Evolutionary conservation across 2,797 vertebrate genomes (phyloP), one percentile per base, ranked within the genome.

Genomic region (Lerista edwardsae): DNA sequence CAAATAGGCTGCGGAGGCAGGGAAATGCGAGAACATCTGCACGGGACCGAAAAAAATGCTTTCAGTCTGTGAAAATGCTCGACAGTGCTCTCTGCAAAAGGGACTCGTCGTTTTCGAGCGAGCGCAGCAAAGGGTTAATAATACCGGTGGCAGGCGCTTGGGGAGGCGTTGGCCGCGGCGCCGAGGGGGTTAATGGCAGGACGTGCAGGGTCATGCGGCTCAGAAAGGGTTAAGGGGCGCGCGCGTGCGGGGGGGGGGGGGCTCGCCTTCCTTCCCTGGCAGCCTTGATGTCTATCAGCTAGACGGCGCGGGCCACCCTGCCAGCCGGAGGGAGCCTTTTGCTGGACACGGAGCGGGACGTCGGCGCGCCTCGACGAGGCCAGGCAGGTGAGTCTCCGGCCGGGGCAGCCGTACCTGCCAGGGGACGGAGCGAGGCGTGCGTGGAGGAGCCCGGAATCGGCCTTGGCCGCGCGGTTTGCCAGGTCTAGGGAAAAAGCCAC

Each of bases 331-430:
- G 44, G 67, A 81, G 83, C 14, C 79, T 67, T 71, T 59, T 31
- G 51, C 78, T 29, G 71, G 29, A 27, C 67, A 17, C 11, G n/a
- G n/a, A n/a, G n/a, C n/a, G n/a, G 59, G 2, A 51, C 6, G 29
- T 31, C 47, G 25, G 12, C 51, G 39, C 75, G 62, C 68, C 77
- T 59, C 47, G 57, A 0, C 64, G n/a, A 83, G 79, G 78, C 61
- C 10, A 10, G 21, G 82, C 87, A 86, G 92, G 91, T 89, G 75
- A 91, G 93, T 0, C n/a, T 25, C 17, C n/a, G 14, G 15, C 11
- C 29, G 29, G 59, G 57, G 59, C 4, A 31, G 29, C 6, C 25
- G 1, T 2, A 62, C 27, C 41, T 65, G 44, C 34, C 7, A 51
- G 47, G 47, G 47, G 47, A 14, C 9, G 12, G 12, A 51, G 47